These are phyloP conservation scores for Parelbella ahira DNA, from an alignment of 2,888 invertebrate species.

Conservation along the genomic window DNA sequence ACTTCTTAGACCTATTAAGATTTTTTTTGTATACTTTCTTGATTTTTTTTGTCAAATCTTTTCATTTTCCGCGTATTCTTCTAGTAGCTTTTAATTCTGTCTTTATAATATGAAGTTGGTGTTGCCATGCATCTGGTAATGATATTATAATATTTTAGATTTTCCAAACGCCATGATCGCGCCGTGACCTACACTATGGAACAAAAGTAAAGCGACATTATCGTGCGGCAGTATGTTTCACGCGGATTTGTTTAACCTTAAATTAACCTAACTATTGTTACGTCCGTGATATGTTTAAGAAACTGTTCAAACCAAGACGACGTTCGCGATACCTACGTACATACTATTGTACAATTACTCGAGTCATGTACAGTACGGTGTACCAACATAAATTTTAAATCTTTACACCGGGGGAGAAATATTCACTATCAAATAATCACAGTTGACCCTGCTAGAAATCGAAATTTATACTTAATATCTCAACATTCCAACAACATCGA, in stretches of 20 bases:
- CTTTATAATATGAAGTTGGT: slow-evolving; percentile 5
- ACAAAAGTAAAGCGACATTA: slow-evolving; percentile 68
- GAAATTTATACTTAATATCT: no score
- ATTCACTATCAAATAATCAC: slow-evolving; percentile 20
- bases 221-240: slow-evolving; percentile 29
- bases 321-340: no score
- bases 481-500: no score
- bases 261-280: slow-evolving; percentile 39
- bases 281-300: slow-evolving; percentile 56
- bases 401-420: slow-evolving; percentile 1
- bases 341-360: no score
- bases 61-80: slow-evolving; percentile 27
- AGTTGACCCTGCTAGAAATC: slow-evolving; percentile 11
- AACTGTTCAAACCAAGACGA: slow-evolving; percentile 27
- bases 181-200: slow-evolving; percentile 45
- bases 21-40: slow-evolving; percentile 45
- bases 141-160: slow-evolving; percentile 8
- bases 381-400: background rate
- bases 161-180: slow-evolving; percentile 17
- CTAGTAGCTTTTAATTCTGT: slow-evolving; percentile 19
- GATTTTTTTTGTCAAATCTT: slow-evolving; percentile 24
- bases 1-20: slow-evolving; percentile 38
- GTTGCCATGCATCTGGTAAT: slow-evolving; percentile 12
- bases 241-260: slow-evolving; percentile 39
- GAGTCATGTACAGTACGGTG: background rate